Evolutionary conservation across 1,140 invertebrate species (phyloP).

Genomic region (Temnothorax longispinosus): DNA sequence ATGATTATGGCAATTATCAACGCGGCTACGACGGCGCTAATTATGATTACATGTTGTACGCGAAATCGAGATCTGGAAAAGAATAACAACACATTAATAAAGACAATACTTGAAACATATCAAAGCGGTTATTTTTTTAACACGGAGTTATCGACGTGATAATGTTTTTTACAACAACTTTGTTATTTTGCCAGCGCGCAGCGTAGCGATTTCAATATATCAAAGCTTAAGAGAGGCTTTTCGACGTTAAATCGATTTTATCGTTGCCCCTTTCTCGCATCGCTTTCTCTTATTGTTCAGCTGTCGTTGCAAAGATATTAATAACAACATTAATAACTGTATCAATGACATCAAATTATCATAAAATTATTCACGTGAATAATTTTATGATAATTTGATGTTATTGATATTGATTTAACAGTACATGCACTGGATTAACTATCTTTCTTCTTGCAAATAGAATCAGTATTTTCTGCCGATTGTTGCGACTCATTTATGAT

Average conservation of each 20-base stretch:
- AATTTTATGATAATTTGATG: too few relatives aligned
- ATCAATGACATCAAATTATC: too few relatives aligned
- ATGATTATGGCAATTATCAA: constrained; percentile 73
- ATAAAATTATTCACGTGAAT: too few relatives aligned
- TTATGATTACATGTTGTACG: constrained; percentile 65
- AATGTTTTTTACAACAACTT: background rate
- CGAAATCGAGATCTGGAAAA: constrained; percentile 74
- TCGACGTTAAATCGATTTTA: background rate
- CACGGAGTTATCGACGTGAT: background rate
- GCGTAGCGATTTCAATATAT: background rate
- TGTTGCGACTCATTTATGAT: background rate
- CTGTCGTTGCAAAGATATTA: too few relatives aligned
- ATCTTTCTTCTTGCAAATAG: too few relatives aligned
- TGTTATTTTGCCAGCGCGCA: background rate
- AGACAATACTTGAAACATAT: background rate
- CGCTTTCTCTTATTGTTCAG: too few relatives aligned
- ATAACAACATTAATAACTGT: too few relatives aligned
- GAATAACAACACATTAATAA: background rate
- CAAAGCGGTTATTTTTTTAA: background rate
- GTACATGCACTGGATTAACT: too few relatives aligned
- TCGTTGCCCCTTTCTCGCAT: background rate
- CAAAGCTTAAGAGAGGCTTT: background rate
- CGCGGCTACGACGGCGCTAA: constrained; percentile 51
- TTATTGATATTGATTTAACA: too few relatives aligned
- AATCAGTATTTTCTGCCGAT: too few relatives aligned